Base-by-base conservation (phyloP, 30 jellyfish, hydroid and myxozoan genomes). In the Cassiopea andromeda region DNA sequence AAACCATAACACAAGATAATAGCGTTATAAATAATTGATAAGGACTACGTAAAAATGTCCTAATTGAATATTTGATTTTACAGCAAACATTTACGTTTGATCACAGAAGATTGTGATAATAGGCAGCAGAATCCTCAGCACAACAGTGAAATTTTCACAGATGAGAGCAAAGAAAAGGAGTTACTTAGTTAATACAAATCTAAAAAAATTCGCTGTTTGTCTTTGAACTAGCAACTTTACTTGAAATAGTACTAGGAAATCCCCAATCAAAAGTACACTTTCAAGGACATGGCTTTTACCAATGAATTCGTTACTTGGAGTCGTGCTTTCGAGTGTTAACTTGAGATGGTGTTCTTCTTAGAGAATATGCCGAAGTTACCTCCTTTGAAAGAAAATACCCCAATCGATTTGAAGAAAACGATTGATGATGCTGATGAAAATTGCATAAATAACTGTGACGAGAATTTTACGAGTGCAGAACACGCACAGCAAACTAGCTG, bases 41-140 rank as follows among this genome's bases (percentile, higher is more conserved):
- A 47, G 71, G 48, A 47, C 71, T 4, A 75, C 81, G 54, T 75
- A 54, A 70, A 67, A 70, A 70, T 38, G 79, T 70, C 79, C 27
- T 70, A 70, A 70, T 70, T 70, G 79, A 70, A 70, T 70, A 70
- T 70, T 70, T 70, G 79, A 70, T 70, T 70, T 70, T 43, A 70
- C 79, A 70, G 27, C 79, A 70, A 70, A 43, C 57, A 70, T 70
- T 70, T 70, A 70, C 79, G 49, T 27, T 64, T 64, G 38, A 64
- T 13, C 73, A 27, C 73, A 0, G 73, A 64, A 2, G 15, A 64
- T 64, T 2, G 73, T 7, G 15, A 64, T 64, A 64, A 27, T 4
- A 64, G 73, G 1, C 73, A 64, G 19, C 15, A 64, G 8, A 17
- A 64, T 64, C 1, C 43, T 14, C 43, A 64, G 73, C 2, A 64